Evolutionary conservation across 2,888 invertebrate species (phyloP), one percentile per base, ranked within the genome.

Genomic region (Pyralis farinalis): DNA sequence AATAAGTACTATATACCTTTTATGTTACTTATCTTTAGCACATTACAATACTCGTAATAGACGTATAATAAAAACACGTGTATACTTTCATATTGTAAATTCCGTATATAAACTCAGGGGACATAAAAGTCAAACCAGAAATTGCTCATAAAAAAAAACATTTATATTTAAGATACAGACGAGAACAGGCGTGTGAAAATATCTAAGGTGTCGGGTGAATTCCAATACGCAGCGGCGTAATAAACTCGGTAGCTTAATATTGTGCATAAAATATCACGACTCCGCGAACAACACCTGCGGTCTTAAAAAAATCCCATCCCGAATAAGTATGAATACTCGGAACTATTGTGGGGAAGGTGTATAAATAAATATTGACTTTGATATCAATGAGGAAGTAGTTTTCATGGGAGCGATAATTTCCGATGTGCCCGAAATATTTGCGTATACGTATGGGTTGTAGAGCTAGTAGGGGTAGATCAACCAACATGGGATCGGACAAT

Each of bases 221-320:
- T 44, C 45, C 47, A 46, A 49, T 49, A 50, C 39, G 36, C 36
- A 40, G 22, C 34, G 31, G 32, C 34, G 40, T 42, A 49, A 47
- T 49, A 52, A 52, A 46, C 45, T 34, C 12, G 8, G 31, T 9
- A 36, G 36, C 16, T 30, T 43, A 40, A 43, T 44, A 36, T 40
- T 39, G 42, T 28, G 36, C 40, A 35, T 27, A 39, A 45, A 41
- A 37, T 38, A 43, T 39, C 39, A 39, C 31, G 38, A 21, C 37
- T 34, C 16, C 36, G 12, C 33, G 33, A 39, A 39, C 39, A 39
- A 31, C 39, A 45, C 42, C 42, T 45, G 34, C 30, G 34, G 10
- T 34, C 29, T 37, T 36, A 33, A 37, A 37, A n/a, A 38, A 39
- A 39, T 34, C 39, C 39, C 27, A 39, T 16, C 16, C 25, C 27